A percentile compares a stretch with the other conserved stretches of the same genome.
Evolutionary conservation across 2,888 invertebrate genomes (phyloP).

Genomic region (Corythucha ciliata): DNA sequence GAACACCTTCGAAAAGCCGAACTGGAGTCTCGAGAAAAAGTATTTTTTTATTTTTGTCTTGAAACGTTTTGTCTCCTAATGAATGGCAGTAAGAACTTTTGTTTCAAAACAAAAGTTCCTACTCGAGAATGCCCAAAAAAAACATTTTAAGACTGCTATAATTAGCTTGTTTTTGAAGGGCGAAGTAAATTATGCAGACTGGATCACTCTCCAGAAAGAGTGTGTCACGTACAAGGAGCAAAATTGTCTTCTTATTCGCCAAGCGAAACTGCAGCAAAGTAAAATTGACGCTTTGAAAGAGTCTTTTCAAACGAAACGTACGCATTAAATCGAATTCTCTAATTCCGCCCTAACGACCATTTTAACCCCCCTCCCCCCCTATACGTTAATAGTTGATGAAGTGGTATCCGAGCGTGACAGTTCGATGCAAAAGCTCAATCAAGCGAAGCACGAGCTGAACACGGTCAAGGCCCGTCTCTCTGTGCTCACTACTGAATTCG

Average conservation of each 20-base stretch:
- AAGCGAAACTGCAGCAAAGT: slow-evolving; percentile 49
- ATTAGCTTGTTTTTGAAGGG: slow-evolving; percentile 36
- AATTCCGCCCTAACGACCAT: neutral
- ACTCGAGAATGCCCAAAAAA: no score
- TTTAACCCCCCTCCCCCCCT: neutral
- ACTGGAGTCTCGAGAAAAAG: slow-evolving; percentile 42
- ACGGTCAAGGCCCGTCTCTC: slow-evolving; percentile 52
- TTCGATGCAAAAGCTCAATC: slow-evolving; percentile 53
- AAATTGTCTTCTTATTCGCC: slow-evolving; percentile 48
- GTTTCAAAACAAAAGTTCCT: neutral
- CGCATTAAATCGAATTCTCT: slow-evolving; percentile 13
- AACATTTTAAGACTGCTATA: no score
- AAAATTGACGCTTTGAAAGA: slow-evolving; percentile 32
- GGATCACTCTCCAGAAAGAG: slow-evolving; percentile 39
- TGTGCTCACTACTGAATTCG: slow-evolving; percentile 46
- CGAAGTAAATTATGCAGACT: slow-evolving; percentile 38
- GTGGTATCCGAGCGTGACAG: slow-evolving; percentile 54
- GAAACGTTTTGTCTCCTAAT: neutral
- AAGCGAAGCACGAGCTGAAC: slow-evolving; percentile 50
- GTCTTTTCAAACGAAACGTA: slow-evolving; percentile 33
- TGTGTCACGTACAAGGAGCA: slow-evolving; percentile 40
- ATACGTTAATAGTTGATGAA: slow-evolving; percentile 31
- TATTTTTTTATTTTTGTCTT: slow-evolving; percentile 30
- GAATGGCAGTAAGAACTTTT: neutral
- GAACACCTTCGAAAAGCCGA: slow-evolving; percentile 50